Base-by-base conservation (phyloP, 2,113 vertebrate genomes). In the Heterotilapia buettikoferi region DNA sequence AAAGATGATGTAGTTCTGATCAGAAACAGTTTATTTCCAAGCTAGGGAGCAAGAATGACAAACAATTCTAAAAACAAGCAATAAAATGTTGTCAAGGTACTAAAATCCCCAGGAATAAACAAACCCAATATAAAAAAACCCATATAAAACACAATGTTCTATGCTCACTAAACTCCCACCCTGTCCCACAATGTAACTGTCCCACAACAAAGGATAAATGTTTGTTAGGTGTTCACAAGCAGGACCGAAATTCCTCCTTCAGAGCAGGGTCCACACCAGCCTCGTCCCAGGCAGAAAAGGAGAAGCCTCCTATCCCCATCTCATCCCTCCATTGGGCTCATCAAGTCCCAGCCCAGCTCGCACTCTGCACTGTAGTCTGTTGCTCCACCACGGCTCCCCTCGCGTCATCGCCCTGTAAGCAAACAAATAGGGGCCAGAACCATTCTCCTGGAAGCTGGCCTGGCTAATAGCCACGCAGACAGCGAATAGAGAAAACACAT, bases 171-270 rank as follows among this genome's bases (percentile, higher is more conserved):
- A 57, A 14, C 54, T 57, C 12, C 21, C 54, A 57, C 12, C 54
- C 21, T 0, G 54, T 57, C 54, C 54, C 12, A 56, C 54, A 26
- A 56, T 26, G 21, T 56, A 56, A 57, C 54, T 57, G 4, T 57
- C 54, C 54, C 21, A 57, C 21, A 3, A 57, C 54, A 57, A 57
- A 14, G 54, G 54, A 26, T 57, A 0, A 57, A 57, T 57, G 54
- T 26, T 57, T 26, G 54, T 26, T 26, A 57, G 54, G 54, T 57
- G 54, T 57, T 57, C 24, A 57, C 54, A 14, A 57, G 54, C 54
- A 14, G 0, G 54, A 57, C 24, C 0, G 12, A 57, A 57, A 57
- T 57, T 57, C 24, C 54, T 57, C 54, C 2, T 57, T 57, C 21
- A 57, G 54, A 57, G 12, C 24, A 57, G 24, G 54, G 24, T 57